Base-by-base conservation (phyloP, 2,888 invertebrate genomes). In the Tetramorium bicarinatum region DNA sequence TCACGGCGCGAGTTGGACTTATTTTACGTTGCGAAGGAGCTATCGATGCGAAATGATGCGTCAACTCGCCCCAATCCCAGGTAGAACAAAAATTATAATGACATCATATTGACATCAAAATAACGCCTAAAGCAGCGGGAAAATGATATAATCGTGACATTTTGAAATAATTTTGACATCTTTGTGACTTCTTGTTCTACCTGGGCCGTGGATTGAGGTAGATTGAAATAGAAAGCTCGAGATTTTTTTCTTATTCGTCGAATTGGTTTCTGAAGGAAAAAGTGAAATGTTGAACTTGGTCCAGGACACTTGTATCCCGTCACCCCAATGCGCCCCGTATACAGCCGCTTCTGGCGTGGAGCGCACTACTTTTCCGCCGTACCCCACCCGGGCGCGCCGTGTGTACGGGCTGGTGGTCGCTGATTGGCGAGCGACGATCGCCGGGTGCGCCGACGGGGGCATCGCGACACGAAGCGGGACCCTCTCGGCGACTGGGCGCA, bases 381-480 rank as follows among this genome's bases (percentile, higher is more conserved):
- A 83, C 72, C 87, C 88, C 88, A 79, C 86, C 86, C 62, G 61
- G 29, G 66, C n/a, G 47, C 74, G 25, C 66, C 85, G 84, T 88
- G 86, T 88, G 86, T 88, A 89, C 93, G 87, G 90, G 86, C 86
- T 90, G 88, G 88, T 88, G 67, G 41, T 0, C 29, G 13, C 7
- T 29, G 83, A 92, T 92, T 93, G 93, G 93, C 47, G 41, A 9
- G 7, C 67, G 83, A 72, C 81, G 87, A 86, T 77, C 76, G 76
- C 44, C 15, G 47, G 72, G 41, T 6, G 34, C 21, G 75, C 71
- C 82, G 88, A 87, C 81, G 86, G 84, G 87, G 85, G 80, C 69
- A 83, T 83, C 90, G 91, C 92, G 91, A 92, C 93, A 91, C 91
- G 90, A 91, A 91, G 88, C 89, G 90, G 91, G 91, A 88, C 90